Evolutionary conservation across 1,140 invertebrate genomes (phyloP), one percentile per base, ranked within the genome.

Genomic region (Anastrepha obliqua): DNA sequence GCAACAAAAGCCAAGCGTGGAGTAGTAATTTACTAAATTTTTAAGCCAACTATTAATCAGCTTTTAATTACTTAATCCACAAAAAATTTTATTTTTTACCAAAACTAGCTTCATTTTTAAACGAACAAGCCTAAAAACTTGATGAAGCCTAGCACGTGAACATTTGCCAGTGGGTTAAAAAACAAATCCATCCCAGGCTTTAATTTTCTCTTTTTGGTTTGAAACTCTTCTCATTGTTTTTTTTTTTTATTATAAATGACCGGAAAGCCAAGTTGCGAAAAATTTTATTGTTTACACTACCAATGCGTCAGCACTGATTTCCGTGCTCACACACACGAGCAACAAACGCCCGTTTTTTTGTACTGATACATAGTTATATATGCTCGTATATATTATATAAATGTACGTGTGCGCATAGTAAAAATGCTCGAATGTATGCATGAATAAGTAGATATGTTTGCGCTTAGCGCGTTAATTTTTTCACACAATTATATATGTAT

Each of bases 241-340:
- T 8, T 55, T 55, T 55, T 74, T 74, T 6, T 44, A 47, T 47
- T 17, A 17, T 44, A 39, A 74, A 15, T 0, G 15, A 74, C 39
- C 39, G 65, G 65, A 67, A 74, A 42, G 67, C 51, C 51, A 74
- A 74, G 67, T 74, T 74, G 11, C 67, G 44, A 44, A 74, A 17
- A 44, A 44, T 74, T 74, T 47, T 74, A 44, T 74, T 74, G 42
- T 74, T 74, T 42, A 44, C 67, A 47, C 15, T 42, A 29, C 64
- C 64, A 67, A 67, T 67, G 64, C 15, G 15, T 47, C 39, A 15
- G 39, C 42, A 44, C 13, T 9, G 11, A 47, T 17, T 42, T 11
- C 51, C 11, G 51, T 39, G 39, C 4, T 44, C 42, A 13, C 42
- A 42, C 13, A 44, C 44, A n/a, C 3, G 42, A 74, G 11, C 17